Evolutionary conservation across 2,113 vertebrate species (phyloP).

Genomic region (Lophura nycthemera): DNA sequence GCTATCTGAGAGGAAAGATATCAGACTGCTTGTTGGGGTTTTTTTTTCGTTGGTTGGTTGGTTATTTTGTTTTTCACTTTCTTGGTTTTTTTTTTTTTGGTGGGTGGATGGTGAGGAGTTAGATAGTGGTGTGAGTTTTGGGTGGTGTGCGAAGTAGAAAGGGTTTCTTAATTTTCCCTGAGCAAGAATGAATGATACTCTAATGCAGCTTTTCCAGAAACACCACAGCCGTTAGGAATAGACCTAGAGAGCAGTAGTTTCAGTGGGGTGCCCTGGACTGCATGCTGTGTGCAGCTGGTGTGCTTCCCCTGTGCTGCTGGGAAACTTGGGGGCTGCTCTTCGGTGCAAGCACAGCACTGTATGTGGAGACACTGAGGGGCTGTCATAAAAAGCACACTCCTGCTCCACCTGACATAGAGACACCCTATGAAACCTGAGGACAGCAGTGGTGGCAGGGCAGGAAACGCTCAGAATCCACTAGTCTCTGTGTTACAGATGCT

Average conservation of each 20-base stretch:
- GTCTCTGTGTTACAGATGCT: not conserved
- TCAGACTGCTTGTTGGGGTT: not conserved
- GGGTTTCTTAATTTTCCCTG: not conserved
- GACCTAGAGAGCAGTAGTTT: not conserved
- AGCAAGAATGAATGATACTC: not conserved
- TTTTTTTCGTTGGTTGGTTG: not conserved
- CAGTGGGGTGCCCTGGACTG: not conserved
- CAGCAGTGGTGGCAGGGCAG: not conserved
- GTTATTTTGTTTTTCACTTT: not conserved
- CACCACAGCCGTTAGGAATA: not conserved
- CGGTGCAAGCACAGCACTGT: not conserved
- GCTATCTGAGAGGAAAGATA: not conserved
- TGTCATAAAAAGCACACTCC: not conserved
- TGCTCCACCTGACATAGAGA: not conserved
- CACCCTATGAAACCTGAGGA: not conserved
- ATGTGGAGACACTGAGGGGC: not conserved
- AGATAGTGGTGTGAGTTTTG: not conserved
- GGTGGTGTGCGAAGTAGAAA: not conserved
- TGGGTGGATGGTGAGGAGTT: not conserved
- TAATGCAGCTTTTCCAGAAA: not conserved
- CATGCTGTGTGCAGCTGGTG: rapidly evolving
- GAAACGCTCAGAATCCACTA: rapidly evolving
- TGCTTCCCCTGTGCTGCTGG: not conserved
- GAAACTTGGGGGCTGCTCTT: rapidly evolving
- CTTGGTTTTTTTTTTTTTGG: not conserved